A percentile compares a stretch with the other conserved stretches of the same genome.
phyloP scores from a whole-genome alignment of 2,888 invertebrate species.

The Brachyptera putata region DNA sequence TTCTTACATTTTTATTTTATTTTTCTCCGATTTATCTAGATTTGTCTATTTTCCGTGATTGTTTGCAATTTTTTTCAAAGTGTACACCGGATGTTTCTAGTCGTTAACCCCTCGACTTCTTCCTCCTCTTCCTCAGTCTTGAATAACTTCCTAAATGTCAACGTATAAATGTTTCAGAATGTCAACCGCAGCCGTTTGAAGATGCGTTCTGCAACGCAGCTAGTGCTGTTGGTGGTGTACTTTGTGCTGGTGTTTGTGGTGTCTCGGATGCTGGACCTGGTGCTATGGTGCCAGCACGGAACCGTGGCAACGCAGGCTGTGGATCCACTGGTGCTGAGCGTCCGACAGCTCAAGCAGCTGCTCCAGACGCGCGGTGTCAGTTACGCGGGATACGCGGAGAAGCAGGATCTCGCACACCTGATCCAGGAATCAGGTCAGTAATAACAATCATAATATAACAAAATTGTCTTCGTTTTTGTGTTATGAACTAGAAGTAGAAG shows the following conservation, averaged over 20 bases:
- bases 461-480: background rate
- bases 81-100: too few species aligned
- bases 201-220: constrained; percentile 37
- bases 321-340: constrained; percentile 38
- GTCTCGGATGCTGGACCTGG: constrained; percentile 37
- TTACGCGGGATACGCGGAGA: constrained; percentile 39
- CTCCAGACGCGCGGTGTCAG: constrained; percentile 39
- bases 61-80: too few species aligned
- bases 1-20: too few species aligned
- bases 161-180: too few species aligned
- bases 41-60: too few species aligned
- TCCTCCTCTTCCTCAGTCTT: too few species aligned
- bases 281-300: constrained; percentile 38
- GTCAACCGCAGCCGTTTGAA: constrained; percentile 12
- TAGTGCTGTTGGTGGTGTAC: constrained; percentile 36
- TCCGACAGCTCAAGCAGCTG: constrained; percentile 38
- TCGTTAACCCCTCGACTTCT: too few species aligned
- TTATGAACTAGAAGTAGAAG: too few species aligned
- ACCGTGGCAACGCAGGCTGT: constrained; percentile 36
- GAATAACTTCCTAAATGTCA: too few species aligned
- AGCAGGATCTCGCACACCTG: constrained; percentile 38
- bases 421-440: constrained; percentile 38
- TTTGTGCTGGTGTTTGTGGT: constrained; percentile 37
- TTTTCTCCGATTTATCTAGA: too few species aligned
- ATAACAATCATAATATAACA: background rate